Percentiles rank a stretch among this genome's conserved stretches.
Evolutionary conservation across 2,797 vertebrate genomes (phyloP).

Genomic region (Anguilla marmorata): DNA sequence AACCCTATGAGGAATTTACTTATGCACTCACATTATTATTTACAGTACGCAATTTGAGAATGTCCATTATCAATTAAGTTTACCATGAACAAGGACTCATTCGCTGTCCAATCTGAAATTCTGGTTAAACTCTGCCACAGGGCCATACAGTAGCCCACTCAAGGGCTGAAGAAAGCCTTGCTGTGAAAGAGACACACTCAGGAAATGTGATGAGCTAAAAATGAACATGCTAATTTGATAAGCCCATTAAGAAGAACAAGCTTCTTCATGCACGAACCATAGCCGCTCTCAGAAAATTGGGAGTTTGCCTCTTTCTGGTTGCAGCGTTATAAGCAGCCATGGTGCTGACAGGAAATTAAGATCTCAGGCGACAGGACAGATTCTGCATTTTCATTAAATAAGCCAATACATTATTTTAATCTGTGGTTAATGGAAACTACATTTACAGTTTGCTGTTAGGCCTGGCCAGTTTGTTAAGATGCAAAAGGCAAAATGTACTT

Average conservation of each 20-base stretch:
- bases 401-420: not conserved
- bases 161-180: not conserved
- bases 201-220: slow-evolving; percentile 17
- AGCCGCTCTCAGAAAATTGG: not conserved
- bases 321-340: not conserved
- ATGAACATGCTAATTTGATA: slow-evolving; percentile 17
- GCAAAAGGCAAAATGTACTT: not conserved
- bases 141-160: not conserved
- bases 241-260: slow-evolving; percentile 11
- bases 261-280: not conserved
- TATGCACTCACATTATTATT: not conserved
- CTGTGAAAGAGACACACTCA: not conserved
- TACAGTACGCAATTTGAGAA: not conserved
- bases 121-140: not conserved
- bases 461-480: not conserved
- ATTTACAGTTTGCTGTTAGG: not conserved
- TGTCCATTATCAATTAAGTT: not conserved
- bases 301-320: not conserved
- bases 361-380: not conserved
- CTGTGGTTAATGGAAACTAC: not conserved
- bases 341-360: not conserved
- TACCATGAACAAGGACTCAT: not conserved
- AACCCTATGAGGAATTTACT: not conserved
- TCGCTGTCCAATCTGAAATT: not conserved
- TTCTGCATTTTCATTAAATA: not conserved